Base-by-base conservation (phyloP, 2,797 vertebrate genomes). In the Gallirallus australis region DNA sequence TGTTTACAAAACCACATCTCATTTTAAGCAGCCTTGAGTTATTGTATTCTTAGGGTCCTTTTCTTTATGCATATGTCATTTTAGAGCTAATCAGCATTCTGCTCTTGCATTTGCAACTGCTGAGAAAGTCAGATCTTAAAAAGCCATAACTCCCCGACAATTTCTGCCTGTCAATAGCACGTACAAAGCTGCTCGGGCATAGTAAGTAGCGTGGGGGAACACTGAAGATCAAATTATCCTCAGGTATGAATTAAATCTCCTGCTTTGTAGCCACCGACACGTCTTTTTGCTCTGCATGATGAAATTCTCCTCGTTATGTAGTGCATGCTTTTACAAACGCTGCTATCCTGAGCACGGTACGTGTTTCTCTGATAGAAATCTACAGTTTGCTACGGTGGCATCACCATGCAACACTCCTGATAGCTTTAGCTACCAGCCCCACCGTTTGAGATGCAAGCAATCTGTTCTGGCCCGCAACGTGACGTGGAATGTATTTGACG, bases 81-180 rank as follows among this genome's bases (percentile, higher is more conserved):
- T 96, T 63, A 53, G 65, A 91, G 71, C 91, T 97, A 73, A 97
- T 97, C 94, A 95, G 85, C 89, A 96, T 96, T 97, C 97, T 89
- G 52, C 48, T 93, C 92, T 89, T 87, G 91, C 19, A 3, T 81
- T 82, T 77, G 90, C 93, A 94, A 95, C 81, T 96, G 94, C 92
- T 95, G 95, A 96, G 96, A 95, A 94, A 97, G 95, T 92, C 90
- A 93, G 85, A 93, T 93, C 90, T 96, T 91, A 89, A 94, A 96
- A 96, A 96, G 94, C 83, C 63, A 5, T 93, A 96, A 97, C 68
- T 97, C 94, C 71, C 60, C 3, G 30, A 77, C 73, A 88, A 69
- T 95, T 96, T 92, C 85, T 94, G 81, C 93, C 85, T 8, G 1
- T 88, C 71, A 57, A 70, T 92, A 94, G 75, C 71, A 95, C 20